Evolutionary conservation across 1,140 invertebrate species (phyloP).

Genomic region (Bombus breviceps): DNA sequence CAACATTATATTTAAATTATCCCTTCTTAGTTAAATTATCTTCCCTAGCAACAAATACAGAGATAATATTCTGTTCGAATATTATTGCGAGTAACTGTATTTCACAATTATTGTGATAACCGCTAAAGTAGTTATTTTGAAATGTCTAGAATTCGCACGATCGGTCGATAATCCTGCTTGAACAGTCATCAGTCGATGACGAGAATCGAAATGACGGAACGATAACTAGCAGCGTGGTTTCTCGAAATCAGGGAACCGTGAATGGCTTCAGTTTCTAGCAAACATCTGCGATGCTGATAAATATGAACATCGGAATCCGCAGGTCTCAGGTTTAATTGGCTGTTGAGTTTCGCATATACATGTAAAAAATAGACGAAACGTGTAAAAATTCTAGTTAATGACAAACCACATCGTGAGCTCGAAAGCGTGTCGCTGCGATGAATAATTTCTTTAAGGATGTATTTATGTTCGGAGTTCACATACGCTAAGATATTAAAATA

Average conservation of each 20-base stretch:
- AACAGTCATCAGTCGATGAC: not conserved
- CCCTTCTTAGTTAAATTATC: too few species aligned
- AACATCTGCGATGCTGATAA: conserved; percentile 17
- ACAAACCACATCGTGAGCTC: too few species aligned
- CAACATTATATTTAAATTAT: too few species aligned
- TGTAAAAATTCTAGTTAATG: conserved; percentile 63
- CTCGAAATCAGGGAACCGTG: conserved; percentile 69
- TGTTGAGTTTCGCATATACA: conserved; percentile 59
- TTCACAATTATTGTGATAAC: too few species aligned
- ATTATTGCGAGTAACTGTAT: too few species aligned
- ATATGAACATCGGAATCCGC: conserved; percentile 62
- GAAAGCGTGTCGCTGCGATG: too few species aligned
- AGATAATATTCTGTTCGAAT: too few species aligned
- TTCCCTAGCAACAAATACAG: too few species aligned
- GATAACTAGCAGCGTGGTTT: conserved; percentile 10
- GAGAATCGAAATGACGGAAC: conserved; percentile 35
- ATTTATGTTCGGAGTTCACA: too few species aligned
- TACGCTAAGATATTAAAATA: too few species aligned
- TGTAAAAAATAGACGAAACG: conserved; percentile 55
- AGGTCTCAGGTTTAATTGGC: not conserved
- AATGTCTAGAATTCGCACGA: not conserved
- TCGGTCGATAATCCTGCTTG: not conserved
- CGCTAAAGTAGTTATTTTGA: too few species aligned
- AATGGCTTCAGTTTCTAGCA: conserved; percentile 68
- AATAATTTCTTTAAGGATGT: too few species aligned